phyloP scores from a whole-genome alignment of 1,140 invertebrate genomes.

The Parasteatoda tepidariorum region DNA sequence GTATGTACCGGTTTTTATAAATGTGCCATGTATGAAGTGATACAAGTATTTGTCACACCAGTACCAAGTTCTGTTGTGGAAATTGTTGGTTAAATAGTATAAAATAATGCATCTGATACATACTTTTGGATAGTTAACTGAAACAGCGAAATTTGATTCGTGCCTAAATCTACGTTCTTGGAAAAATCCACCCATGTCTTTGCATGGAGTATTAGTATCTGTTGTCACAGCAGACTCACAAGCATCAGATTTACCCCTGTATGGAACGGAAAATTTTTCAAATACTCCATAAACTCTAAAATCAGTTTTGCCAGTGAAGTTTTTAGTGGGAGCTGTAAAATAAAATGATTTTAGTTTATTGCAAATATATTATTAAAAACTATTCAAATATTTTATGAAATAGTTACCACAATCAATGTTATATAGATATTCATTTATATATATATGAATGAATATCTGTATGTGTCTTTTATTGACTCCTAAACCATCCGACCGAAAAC shows the following conservation, averaged over 20 bases:
- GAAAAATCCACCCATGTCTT: neutral
- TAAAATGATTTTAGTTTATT: neutral
- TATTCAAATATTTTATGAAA: neutral
- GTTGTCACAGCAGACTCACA: neutral
- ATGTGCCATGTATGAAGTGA: no score
- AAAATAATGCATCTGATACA: neutral
- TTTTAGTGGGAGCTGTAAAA: neutral
- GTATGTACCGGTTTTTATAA: no score
- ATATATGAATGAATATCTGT: no score
- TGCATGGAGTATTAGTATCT: neutral
- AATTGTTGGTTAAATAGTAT: no score
- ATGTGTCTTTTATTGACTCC: no score
- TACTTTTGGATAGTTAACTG: conserved; percentile 35
- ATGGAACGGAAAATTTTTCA: conserved; percentile 43
- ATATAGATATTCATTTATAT: no score
- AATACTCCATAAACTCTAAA: conserved; percentile 42
- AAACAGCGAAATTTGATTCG: conserved; percentile 9
- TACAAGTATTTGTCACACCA: no score
- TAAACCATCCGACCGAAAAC: no score
- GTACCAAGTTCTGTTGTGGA: no score
- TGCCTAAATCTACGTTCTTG: neutral
- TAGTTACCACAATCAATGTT: neutral
- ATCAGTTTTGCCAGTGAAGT: conserved; percentile 23
- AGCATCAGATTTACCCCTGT: conserved; percentile 14
- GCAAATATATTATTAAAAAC: neutral